These are phyloP conservation scores for Drosophila sordidula DNA, from an alignment of 2,888 invertebrate species.

Conservation along the genomic window DNA sequence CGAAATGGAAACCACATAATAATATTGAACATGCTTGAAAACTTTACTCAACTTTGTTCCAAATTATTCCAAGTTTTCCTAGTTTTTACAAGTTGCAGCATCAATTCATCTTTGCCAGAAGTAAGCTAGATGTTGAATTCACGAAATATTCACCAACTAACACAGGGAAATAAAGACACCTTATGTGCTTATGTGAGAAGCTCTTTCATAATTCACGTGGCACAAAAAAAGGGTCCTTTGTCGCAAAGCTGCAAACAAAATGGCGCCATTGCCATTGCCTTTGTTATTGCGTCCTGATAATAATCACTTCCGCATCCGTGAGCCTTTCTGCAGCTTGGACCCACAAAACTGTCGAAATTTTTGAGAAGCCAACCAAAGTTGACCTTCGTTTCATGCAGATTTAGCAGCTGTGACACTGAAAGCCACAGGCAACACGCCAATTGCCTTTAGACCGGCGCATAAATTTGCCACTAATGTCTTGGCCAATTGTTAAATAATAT, in stretches of 20 bases:
- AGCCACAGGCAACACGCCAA: slow-evolving; percentile 17
- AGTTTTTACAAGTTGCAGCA: slow-evolving; percentile 2
- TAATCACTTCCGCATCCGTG: slow-evolving; percentile 61
- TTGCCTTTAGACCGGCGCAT: slow-evolving; percentile 20
- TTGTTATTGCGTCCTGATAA: slow-evolving; percentile 30
- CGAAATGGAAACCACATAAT: too few species aligned
- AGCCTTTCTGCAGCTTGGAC: slow-evolving; percentile 38
- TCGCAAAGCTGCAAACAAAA: slow-evolving; percentile 24
- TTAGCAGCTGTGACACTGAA: slow-evolving; percentile 42
- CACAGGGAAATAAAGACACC: neutral
- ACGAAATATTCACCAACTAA: neutral
- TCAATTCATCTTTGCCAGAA: neutral
- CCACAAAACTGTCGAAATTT: slow-evolving; percentile 19
- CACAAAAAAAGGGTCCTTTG: neutral
- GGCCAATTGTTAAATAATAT: slow-evolving; percentile 44
- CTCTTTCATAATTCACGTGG: slow-evolving; percentile 45
- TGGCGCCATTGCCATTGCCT: slow-evolving; percentile 19
- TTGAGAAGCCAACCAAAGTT: slow-evolving; percentile 20
- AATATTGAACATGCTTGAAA: neutral
- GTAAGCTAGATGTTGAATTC: neutral
- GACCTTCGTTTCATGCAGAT: slow-evolving; percentile 64
- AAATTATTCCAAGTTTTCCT: neutral
- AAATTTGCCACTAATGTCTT: slow-evolving; percentile 40
- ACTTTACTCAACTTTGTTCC: neutral
- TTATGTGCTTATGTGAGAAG: slow-evolving; percentile 15